Evolutionary conservation across 2,113 vertebrate species (phyloP), one percentile per base, ranked within the genome.

Genomic region (Channa argus): DNA sequence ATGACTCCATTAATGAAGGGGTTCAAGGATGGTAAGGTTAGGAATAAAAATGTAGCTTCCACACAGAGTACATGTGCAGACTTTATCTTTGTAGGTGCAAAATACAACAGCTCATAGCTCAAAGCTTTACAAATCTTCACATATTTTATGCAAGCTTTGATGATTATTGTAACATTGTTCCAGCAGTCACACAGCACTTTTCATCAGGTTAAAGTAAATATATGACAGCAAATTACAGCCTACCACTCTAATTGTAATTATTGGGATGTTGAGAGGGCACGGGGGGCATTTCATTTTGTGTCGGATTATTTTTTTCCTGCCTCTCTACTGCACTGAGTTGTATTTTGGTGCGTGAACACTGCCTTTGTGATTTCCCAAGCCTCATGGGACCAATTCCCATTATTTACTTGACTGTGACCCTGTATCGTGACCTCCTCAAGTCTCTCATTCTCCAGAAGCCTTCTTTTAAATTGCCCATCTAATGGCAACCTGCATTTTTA

Each of bases 391-490:
- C 90, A 92, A 92, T 92, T 87, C 87, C 90, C 80, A 92, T 92
- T 92, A 93, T 93, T 92, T 92, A 91, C 92, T 91, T 91, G 88
- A 91, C 91, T 90, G 83, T 89, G 91, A 92, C 89, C 91, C 89
- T 51, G 69, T 88, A 90, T 82, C 80, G 0, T 87, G 86, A 92
- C 90, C 91, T 24, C 79, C 66, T 64, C 68, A 76, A 92, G 86
- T 90, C 89, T 91, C 82, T 87, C 87, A 88, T 86, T 90, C 86
- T 92, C 81, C 75, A 77, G 70, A 65, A 88, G 76, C 76, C 89
- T 83, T 79, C 83, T 91, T 90, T 88, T 81, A 90, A 92, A 92
- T 88, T 82, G 84, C 78, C 87, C 80, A 73, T 83, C 83, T 91
- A 91, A 92, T 88, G 63, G 86, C 63, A 83, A 90, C 85, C 82